Evolutionary conservation across 1,140 invertebrate species (phyloP), one percentile per base, ranked within the genome.

Genomic region (Penaeus vannamei): DNA sequence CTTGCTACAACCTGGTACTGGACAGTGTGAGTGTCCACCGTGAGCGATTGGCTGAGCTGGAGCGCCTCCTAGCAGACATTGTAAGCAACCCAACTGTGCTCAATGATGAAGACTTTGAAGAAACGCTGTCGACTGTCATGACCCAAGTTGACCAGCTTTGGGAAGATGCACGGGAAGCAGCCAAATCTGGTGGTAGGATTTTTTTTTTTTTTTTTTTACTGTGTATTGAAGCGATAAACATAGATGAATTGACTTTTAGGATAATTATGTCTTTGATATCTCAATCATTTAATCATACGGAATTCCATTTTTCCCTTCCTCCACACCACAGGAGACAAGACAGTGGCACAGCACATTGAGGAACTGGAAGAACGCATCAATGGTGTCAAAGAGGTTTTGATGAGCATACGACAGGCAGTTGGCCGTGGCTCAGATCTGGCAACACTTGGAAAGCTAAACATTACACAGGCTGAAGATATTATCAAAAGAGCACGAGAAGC

Each of bases 1-100:
- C 96, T 26, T 99, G 98, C 92, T 99, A 99, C 92, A 98, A 97
- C 93, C 94, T 99, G 0, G 97, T 99, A 0, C 96, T 98, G 93
- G 96, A 97, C 90, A 96, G 96, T 1, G 97, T 97, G 0, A 96
- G 96, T 92, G 92, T 93, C n/a, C 98, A 99, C 92, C 94, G 97
- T 84, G 93, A 92, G 77, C 97, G 97, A 92, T 93, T 99, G 10
- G 93, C 93, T 1, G 95, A 97, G 89, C 93, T 99, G 22, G 95
- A 95, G 88, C 94, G 95, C 53, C 93, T 96, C 61, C 95, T 95
- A 91, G 94, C 93, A 92, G 96, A 95, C 93, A 97, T 95, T 81
- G 94, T 94, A 59, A 95, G 94, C 86, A 96, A 95, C 91, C 97
- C 97, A 0, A 96, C 96, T 17, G 95, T 97, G 0, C 96, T 97